Percentiles rank a stretch among this genome's conserved stretches.
phyloP scores from a whole-genome alignment of 2,113 vertebrate genomes.

The Ahaetulla prasina region DNA sequence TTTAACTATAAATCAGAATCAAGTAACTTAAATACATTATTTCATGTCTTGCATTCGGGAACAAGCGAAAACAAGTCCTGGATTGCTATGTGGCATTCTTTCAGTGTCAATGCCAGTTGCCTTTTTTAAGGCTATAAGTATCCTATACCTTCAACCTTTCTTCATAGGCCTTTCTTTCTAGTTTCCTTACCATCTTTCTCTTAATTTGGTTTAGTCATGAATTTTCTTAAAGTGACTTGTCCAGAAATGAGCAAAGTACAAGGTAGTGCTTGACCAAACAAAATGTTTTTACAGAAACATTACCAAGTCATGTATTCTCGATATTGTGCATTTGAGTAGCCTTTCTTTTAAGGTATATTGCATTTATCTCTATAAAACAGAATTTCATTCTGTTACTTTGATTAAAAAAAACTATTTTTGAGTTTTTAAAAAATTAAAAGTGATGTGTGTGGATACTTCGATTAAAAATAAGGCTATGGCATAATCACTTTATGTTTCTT shows the following conservation, averaged over 20 bases:
- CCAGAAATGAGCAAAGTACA: neutral
- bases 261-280: neutral
- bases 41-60: neutral
- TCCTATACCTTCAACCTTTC: neutral
- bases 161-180: neutral
- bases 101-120: neutral
- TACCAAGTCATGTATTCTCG: neutral
- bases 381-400: neutral
- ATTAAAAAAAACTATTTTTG: neutral
- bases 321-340: neutral
- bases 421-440: neutral
- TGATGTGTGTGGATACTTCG: neutral
- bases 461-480: neutral
- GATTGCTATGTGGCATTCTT: neutral
- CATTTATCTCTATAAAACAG: neutral
- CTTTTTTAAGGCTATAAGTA: neutral
- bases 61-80: neutral
- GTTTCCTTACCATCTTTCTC: neutral
- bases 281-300: neutral
- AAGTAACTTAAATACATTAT: neutral
- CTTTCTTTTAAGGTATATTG: neutral
- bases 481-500: neutral
- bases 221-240: neutral
- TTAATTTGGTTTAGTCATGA: neutral
- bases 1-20: neutral